Evolutionary conservation across 1,140 invertebrate species (phyloP).

Genomic region (Aleiodes sp.): DNA sequence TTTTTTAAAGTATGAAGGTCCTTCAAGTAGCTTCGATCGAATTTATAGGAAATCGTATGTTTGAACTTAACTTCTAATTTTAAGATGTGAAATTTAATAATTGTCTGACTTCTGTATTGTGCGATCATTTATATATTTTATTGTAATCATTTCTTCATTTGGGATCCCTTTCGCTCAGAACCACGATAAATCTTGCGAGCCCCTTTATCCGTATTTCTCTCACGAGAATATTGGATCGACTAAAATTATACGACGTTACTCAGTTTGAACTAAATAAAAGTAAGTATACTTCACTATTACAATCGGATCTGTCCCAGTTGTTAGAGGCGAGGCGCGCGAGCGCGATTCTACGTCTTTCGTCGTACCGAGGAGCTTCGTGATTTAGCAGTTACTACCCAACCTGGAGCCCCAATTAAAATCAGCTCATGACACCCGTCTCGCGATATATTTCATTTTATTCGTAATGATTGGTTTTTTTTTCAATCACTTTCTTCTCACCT

Average conservation of each 20-base stretch:
- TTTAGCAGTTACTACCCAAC: background rate
- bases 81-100: too few relatives aligned
- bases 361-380: constrained; percentile 1
- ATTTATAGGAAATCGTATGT: too few relatives aligned
- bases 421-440: constrained; percentile 4
- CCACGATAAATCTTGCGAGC: constrained; percentile 3
- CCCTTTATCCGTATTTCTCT: constrained; percentile 16
- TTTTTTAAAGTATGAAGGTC: too few relatives aligned
- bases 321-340: background rate
- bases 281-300: constrained; percentile 15
- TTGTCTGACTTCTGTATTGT: too few relatives aligned
- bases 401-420: constrained; percentile 15
- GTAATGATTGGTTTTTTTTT: background rate
- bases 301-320: constrained; percentile 24
- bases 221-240: background rate
- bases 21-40: too few relatives aligned
- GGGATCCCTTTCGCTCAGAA: background rate
- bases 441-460: background rate
- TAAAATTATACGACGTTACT: constrained; percentile 13
- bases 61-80: too few relatives aligned
- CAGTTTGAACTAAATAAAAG: constrained; percentile 19
- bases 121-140: too few relatives aligned
- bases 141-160: too few relatives aligned
- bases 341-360: constrained; percentile 4
- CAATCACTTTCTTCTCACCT: background rate